Conservation (phyloP, 2,113 vertebrate species). For the Megaleporinus macrocephalus region DNA sequence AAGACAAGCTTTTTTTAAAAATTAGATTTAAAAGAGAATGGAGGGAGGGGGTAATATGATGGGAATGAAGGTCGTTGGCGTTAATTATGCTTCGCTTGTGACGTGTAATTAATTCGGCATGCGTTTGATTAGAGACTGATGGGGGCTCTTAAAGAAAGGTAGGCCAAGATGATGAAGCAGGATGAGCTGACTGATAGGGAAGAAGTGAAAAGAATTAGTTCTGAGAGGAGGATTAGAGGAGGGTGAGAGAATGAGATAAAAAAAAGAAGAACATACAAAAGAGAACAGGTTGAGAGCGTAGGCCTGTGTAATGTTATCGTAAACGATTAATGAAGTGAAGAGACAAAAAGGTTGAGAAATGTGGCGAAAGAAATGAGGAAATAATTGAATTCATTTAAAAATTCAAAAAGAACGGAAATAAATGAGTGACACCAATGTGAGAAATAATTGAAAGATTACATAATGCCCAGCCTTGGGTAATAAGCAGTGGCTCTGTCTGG, state of each 20-base stretch:
- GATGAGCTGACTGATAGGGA: constrained; percentile 52
- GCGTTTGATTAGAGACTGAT: constrained; percentile 68
- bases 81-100: constrained; percentile 71
- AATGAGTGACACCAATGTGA: background rate
- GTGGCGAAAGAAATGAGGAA: background rate
- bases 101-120: constrained; percentile 69
- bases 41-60: constrained; percentile 47
- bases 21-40: constrained; percentile 53
- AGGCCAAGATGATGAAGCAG: constrained; percentile 65
- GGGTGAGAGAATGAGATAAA: constrained; percentile 47
- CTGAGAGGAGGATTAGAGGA: constrained; percentile 8
- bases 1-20: constrained; percentile 58
- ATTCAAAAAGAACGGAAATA: background rate
- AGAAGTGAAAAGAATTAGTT: constrained; percentile 60
- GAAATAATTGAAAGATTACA: constrained; percentile 15
- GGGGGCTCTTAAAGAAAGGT: constrained; percentile 24
- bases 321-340: background rate
- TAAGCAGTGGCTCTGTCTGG: constrained; percentile 25
- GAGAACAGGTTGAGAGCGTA: background rate
- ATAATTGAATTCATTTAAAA: constrained; percentile 9
- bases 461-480: constrained; percentile 15
- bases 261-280: background rate
- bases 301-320: background rate
- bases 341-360: constrained; percentile 11
- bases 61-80: constrained; percentile 62